Conservation (phyloP, 2,113 vertebrate genomes). For the Osmerus eperlanus region DNA sequence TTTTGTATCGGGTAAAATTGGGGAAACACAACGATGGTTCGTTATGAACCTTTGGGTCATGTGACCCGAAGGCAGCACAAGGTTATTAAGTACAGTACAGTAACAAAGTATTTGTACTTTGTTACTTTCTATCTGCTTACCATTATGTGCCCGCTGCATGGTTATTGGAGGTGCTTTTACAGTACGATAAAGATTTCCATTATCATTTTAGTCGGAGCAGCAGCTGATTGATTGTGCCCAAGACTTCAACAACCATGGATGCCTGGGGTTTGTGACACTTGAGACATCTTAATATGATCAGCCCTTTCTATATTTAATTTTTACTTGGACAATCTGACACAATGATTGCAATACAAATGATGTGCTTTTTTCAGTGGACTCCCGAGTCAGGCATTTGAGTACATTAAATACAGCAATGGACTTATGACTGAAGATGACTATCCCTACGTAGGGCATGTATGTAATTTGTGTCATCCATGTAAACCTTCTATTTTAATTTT, state of each 20-base stretch:
- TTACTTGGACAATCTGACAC: no score
- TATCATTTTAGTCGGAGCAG: conserved; percentile 76
- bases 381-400: conserved; percentile 90
- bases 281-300: not conserved
- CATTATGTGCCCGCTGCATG: not conserved
- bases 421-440: conserved; percentile 83
- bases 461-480: conserved; percentile 4
- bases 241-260: conserved; percentile 84
- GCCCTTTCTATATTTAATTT: not conserved
- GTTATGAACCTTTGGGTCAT: no score
- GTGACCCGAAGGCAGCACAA: no score
- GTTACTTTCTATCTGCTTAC: no score
- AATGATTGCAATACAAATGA: not conserved
- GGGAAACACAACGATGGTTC: no score
- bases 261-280: conserved; percentile 71
- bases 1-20: no score
- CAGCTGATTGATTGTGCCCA: conserved; percentile 85
- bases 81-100: no score
- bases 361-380: conserved; percentile 74
- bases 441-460: conserved; percentile 77
- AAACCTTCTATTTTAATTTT: not conserved
- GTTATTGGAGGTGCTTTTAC: not conserved
- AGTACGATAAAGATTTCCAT: not conserved
- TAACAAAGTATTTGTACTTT: no score
- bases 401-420: conserved; percentile 84